phyloP scores from a whole-genome alignment of 2,797 vertebrate genomes.

The Tauraco hartlaubi region DNA sequence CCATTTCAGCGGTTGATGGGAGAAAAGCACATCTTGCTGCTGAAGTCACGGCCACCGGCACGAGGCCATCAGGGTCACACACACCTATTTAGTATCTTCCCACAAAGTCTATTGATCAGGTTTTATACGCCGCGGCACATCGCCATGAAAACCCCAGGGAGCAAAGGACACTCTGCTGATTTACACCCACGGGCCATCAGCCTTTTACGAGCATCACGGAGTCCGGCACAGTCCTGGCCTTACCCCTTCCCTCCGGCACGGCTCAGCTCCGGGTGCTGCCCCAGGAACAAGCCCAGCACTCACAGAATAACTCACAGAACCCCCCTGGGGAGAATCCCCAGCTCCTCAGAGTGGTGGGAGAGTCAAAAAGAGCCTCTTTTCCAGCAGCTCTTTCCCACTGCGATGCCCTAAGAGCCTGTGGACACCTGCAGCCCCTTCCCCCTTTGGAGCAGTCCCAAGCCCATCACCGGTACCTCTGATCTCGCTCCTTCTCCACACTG shows the following conservation, averaged over 20 bases:
- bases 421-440: background rate
- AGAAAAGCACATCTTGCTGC: background rate
- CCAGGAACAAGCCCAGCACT: background rate
- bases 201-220: background rate
- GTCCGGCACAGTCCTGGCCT: rapidly evolving
- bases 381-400: background rate
- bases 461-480: background rate
- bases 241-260: background rate
- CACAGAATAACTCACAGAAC: background rate
- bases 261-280: background rate
- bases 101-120: background rate
- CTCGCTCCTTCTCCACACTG: rapidly evolving
- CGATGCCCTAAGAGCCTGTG: no score
- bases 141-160: background rate
- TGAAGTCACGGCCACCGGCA: rapidly evolving
- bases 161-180: rapidly evolving
- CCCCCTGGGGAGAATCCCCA: background rate
- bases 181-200: background rate
- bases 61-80: background rate
- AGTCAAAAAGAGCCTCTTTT: background rate
- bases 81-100: background rate
- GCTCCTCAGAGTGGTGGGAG: background rate
- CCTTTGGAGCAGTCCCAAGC: background rate
- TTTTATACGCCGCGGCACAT: background rate
- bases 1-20: rapidly evolving